phyloP scores from a whole-genome alignment of 1,140 invertebrate genomes.

The Drosophila nasuta region DNA sequence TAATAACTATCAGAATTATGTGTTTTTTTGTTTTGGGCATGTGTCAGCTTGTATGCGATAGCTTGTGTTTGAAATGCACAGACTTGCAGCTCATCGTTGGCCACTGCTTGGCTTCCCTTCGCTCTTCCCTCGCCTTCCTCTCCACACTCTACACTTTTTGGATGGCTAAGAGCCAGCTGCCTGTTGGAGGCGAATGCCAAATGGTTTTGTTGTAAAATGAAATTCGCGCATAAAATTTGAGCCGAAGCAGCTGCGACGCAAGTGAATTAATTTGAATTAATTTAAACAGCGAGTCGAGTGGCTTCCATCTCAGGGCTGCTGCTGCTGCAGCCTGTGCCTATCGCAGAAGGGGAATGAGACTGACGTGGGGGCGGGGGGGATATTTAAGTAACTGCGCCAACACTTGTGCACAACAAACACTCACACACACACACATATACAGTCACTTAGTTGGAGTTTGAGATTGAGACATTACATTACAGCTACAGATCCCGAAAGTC shows the following conservation, averaged over 20 bases:
- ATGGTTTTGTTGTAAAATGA: constrained; percentile 75
- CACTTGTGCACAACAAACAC: constrained; percentile 59
- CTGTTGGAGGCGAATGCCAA: constrained; percentile 33
- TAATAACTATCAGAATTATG: no score
- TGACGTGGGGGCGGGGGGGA: constrained; percentile 13
- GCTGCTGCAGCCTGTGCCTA: constrained; percentile 20
- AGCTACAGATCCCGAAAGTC: constrained; percentile 49
- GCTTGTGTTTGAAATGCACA: no score
- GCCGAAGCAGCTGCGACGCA: constrained; percentile 79
- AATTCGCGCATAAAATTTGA: constrained; percentile 82
- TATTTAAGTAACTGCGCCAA: constrained; percentile 70
- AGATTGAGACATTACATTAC: constrained; percentile 62
- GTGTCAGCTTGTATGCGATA: no score
- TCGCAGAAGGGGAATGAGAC: background rate
- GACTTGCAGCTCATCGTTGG: no score
- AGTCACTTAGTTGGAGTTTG: constrained; percentile 13
- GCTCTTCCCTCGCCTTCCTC: background rate
- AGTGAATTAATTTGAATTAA: constrained; percentile 83
- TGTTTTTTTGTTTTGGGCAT: no score
- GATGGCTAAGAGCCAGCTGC: constrained; percentile 1
- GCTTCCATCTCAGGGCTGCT: constrained; percentile 21
- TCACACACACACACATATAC: constrained; percentile 27
- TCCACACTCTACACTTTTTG: background rate
- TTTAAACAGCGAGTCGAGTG: constrained; percentile 58
- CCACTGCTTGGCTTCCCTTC: background rate